A percentile compares a stretch with the other conserved stretches of the same genome.
Evolutionary conservation across 2,888 invertebrate genomes (phyloP).

Genomic region (Steromphala cineraria): DNA sequence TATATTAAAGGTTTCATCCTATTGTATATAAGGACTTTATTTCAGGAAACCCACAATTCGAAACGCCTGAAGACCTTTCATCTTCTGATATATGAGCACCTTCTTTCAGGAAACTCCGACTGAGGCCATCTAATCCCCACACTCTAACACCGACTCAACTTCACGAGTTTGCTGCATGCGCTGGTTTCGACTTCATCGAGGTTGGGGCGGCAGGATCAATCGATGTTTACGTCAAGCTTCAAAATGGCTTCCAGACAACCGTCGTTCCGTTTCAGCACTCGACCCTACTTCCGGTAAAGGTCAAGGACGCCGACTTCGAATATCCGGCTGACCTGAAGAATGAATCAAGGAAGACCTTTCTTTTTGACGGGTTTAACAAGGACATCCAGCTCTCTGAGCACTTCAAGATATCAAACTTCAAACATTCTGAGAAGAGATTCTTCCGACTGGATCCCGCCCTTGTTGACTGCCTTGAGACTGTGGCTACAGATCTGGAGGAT

Average conservation of each 20-base stretch:
- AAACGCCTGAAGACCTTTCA: too few relatives aligned
- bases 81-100: too few relatives aligned
- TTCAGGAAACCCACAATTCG: too few relatives aligned
- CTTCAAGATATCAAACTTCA: constrained; percentile 38
- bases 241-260: constrained; percentile 40
- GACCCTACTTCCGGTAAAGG: constrained; percentile 37
- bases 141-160: constrained; percentile 22
- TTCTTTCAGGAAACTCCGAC: constrained; percentile 28
- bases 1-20: too few relatives aligned
- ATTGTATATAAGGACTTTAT: neutral
- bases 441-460: constrained; percentile 44
- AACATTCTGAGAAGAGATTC: constrained; percentile 37
- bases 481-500: constrained; percentile 35
- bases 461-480: constrained; percentile 44
- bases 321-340: constrained; percentile 30
- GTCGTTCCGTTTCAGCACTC: constrained; percentile 40
- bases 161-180: constrained; percentile 38
- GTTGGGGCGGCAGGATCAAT: constrained; percentile 27
- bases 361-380: constrained; percentile 39
- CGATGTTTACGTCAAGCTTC: constrained; percentile 47
- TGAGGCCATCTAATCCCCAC: constrained; percentile 18
- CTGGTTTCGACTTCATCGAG: constrained; percentile 48
- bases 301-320: constrained; percentile 38
- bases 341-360: constrained; percentile 37
- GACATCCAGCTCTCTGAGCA: constrained; percentile 33